Base-by-base conservation (phyloP, 2,888 invertebrate species). In the Uropetala carovei region DNA sequence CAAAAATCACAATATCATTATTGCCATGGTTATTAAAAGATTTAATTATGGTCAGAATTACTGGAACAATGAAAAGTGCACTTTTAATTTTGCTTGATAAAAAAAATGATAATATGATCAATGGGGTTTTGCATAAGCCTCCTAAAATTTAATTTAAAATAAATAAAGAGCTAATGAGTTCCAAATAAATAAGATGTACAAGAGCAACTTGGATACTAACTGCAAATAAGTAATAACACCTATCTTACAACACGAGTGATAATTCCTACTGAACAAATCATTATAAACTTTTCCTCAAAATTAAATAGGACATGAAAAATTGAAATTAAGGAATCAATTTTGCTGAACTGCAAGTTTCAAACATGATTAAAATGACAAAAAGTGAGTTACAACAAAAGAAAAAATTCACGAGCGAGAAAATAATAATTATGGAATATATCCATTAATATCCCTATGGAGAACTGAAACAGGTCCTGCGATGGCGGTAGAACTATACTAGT, bases 1-100 rank as follows among this genome's bases (percentile, higher is more conserved):
- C 89, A 64, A 89, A n/a, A 64, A 89, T 89, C 89, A 89, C 89
- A 89, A 89, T 89, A 68, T 83, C 57, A 83, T 89, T 89, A 89
- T 89, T 89, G 89, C 89, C 89, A 89, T 89, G 89, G 64, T 89
- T 89, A 60, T 89, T 89, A 89, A 89, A 89, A 64, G 64, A 64
- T 22, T 64, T 64, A 4, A 43, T 18, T n/a, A 68, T 18, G 60
- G 56, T 89, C 43, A 89, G 30, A n/a, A 83, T 83, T 57, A 56
- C 43, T 64, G 89, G 64, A 89, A 64, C 43, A 89, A 43, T 89
- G n/a, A 13, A 89, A 89, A 89, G 22, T 22, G 89, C 64, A 64
- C 68, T 43, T 89, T 64, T 64, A 60, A 64, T 43, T 30, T 43
- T n/a, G 68, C 43, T 89, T 64, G n/a, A 43, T 43, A 89, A 89